Base-by-base conservation (phyloP, 2,797 vertebrate genomes). In the Bradypodion pumilum region DNA sequence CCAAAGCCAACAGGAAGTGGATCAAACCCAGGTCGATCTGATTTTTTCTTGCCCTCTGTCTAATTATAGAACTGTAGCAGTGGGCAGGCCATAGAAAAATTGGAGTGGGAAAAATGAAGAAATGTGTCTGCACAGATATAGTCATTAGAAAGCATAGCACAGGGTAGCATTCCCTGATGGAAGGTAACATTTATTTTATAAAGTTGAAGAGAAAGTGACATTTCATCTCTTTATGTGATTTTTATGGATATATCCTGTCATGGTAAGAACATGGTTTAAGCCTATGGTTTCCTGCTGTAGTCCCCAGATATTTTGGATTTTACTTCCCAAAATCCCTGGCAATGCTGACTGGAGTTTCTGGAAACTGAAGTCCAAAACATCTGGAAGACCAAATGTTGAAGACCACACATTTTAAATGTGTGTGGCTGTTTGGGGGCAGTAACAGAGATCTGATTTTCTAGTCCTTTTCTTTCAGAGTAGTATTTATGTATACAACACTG, bases 401-500 rank as follows among this genome's bases (percentile, higher is more conserved):
- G 15, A 21, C 52, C 52, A 56, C 19, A n/a, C n/a, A n/a, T n/a
- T n/a, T n/a, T 35, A 74, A 65, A 69, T 44, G 12, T 49, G 32
- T 16, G 5, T 78, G 37, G 60, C 49, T 72, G 29, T 62, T 46
- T 77, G 42, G 16, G 40, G 56, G 35, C 16, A 25, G 40, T 37
- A 35, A 70, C 19, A 78, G 65, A 60, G 35, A 66, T 62, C 27
- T 77, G 52, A 70, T 78, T 69, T 77, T 83, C 63, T 82, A 83
- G 40, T 42, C 49, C 25, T 44, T 83, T 83, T 44, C 23, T n/a
- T 81, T 74, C 70, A 62, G 37, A 78, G 8, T 46, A 37, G 52
- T 62, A 60, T 84, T 84, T 78, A 62, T 72, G 56, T 78, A 84
- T 62, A 78, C 75, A 72, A n/a, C 86, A 85, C 78, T 76, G 12